Percentiles rank a stretch among this genome's conserved stretches.
Evolutionary conservation across 2,797 vertebrate genomes (phyloP).

Genomic region (Chrysocyon brachyurus): DNA sequence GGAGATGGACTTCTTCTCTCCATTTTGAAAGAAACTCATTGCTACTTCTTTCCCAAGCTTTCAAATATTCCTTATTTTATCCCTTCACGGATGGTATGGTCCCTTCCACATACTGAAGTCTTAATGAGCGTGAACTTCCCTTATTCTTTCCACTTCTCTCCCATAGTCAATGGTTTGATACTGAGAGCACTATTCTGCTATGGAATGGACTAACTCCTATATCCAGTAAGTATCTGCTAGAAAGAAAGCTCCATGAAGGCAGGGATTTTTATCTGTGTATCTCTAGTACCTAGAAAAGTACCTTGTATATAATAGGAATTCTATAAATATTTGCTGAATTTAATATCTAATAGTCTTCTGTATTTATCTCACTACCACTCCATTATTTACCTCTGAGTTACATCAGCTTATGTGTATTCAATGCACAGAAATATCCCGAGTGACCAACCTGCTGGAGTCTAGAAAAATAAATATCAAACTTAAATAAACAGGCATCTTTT

Average conservation of each 20-base stretch:
- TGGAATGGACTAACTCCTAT: not conserved
- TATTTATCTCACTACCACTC: not conserved
- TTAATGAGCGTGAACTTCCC: not conserved
- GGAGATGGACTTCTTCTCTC: not conserved
- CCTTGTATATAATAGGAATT: not conserved
- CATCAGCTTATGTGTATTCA: not conserved
- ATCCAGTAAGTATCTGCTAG: not conserved
- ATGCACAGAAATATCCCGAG: not conserved
- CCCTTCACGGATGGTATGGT: not conserved
- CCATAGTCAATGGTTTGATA: not conserved
- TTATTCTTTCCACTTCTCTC: not conserved
- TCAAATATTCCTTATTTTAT: not conserved
- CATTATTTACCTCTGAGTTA: not conserved
- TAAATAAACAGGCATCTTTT: constrained; percentile 1
- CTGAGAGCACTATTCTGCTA: not conserved
- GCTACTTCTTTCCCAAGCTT: not conserved
- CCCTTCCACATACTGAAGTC: not conserved
- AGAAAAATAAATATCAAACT: constrained; percentile 4
- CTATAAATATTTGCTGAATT: constrained; percentile 33
- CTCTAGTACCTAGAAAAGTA: not conserved
- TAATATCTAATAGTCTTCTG: not conserved
- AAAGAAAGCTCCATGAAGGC: not conserved
- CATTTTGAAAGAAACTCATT: not conserved
- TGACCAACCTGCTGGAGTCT: not conserved
- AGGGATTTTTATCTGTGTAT: not conserved